phyloP scores from a whole-genome alignment of 2,888 invertebrate genomes.

The Boloria selene region DNA sequence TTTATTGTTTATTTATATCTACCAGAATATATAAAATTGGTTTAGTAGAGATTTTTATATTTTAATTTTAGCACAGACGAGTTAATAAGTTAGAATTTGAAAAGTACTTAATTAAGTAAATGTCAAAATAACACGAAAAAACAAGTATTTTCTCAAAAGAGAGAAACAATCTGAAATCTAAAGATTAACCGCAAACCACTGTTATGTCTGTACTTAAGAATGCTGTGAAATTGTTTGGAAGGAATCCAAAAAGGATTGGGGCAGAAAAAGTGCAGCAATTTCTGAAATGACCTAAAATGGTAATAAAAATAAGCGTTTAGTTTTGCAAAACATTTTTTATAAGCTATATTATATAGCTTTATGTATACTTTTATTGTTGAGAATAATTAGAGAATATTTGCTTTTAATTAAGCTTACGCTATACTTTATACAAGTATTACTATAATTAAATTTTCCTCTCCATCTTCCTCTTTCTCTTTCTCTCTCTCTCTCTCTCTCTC shows the following conservation, averaged over 20 bases:
- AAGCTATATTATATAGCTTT: not conserved
- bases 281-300: conserved; percentile 29
- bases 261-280: conserved; percentile 31
- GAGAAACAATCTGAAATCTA: conserved; percentile 32
- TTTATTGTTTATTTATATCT: too few relatives aligned
- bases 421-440: too few relatives aligned
- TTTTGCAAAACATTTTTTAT: conserved; percentile 4
- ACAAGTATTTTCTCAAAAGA: conserved; percentile 24
- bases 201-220: conserved; percentile 37
- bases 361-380: not conserved
- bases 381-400: too few relatives aligned
- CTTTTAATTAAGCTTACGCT: too few relatives aligned
- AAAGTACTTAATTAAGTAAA: not conserved
- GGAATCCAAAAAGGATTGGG: conserved; percentile 37
- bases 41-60: too few relatives aligned
- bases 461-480: too few relatives aligned
- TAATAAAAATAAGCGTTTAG: conserved; percentile 21
- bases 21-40: too few relatives aligned
- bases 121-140: conserved; percentile 17
- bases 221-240: conserved; percentile 39
- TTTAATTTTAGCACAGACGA: not conserved
- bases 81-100: not conserved
- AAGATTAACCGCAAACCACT: conserved; percentile 38
- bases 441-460: too few relatives aligned
- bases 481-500: too few relatives aligned